These are phyloP conservation scores for Acanthornis magna DNA, from an alignment of 2,797 vertebrate genomes.

Conservation along the genomic window DNA sequence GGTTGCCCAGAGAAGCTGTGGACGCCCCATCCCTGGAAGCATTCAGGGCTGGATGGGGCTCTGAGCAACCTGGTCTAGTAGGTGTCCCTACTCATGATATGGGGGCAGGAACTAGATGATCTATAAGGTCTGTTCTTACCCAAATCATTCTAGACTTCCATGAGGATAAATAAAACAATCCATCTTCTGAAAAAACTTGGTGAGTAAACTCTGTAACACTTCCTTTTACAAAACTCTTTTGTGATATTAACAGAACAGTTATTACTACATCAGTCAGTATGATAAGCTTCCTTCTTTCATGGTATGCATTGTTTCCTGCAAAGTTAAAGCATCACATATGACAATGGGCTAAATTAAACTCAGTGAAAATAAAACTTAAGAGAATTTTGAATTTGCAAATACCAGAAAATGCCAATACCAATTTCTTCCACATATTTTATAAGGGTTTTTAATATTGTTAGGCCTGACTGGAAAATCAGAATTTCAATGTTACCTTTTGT, in stretches of 20 bases:
- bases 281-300: neutral
- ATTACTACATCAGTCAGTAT: neutral
- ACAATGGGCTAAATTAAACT: neutral
- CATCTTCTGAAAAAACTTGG: neutral
- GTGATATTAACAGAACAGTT: neutral
- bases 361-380: neutral
- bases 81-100: no score
- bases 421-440: neutral
- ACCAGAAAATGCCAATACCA: neutral
- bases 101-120: neutral
- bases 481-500: neutral
- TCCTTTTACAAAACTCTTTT: neutral
- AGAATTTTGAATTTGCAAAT: neutral
- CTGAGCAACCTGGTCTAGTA: neutral
- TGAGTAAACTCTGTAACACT: neutral
- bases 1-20: neutral
- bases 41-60: no score
- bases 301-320: neutral
- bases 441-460: neutral
- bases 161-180: neutral
- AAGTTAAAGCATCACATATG: neutral
- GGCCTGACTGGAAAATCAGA: neutral
- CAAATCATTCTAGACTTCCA: neutral
- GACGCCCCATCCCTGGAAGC: no score
- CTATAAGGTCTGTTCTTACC: neutral